Conservation (phyloP, 2,797 vertebrate species). For the Mormyrops attenuatus region DNA sequence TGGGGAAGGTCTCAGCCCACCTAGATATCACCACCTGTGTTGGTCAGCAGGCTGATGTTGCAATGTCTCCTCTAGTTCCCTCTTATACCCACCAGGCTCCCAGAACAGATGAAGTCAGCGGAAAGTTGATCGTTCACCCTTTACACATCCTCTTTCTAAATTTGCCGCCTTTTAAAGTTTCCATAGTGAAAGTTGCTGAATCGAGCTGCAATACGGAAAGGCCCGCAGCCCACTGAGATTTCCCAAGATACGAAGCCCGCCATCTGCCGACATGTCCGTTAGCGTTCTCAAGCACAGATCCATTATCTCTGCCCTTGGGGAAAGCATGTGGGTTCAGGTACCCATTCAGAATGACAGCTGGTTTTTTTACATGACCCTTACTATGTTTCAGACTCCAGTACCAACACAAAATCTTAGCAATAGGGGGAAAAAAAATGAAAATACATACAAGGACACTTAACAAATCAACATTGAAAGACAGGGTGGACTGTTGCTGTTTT, state of each 20-base stretch:
- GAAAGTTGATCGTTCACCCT: constrained; percentile 52
- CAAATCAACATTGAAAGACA: background rate
- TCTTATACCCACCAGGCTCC: constrained; percentile 43
- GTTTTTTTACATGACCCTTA: background rate
- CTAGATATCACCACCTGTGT: constrained; percentile 13
- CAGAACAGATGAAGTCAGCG: constrained; percentile 58
- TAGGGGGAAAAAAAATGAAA: background rate
- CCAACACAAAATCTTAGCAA: background rate
- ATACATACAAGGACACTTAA: background rate
- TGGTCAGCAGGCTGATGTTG: constrained; percentile 25
- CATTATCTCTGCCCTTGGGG: background rate
- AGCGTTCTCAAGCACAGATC: background rate
- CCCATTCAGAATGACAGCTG: background rate
- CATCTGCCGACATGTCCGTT: background rate
- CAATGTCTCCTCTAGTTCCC: constrained; percentile 6
- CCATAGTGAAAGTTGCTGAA: background rate
- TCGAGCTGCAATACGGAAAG: background rate
- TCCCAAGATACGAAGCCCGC: background rate
- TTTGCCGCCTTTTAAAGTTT: constrained; percentile 13
- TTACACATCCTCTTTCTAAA: background rate
- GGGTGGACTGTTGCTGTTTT: background rate
- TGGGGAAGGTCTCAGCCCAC: background rate
- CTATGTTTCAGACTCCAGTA: background rate
- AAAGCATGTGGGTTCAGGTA: background rate
- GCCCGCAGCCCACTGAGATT: background rate